Evolutionary conservation across 2,888 invertebrate genomes (phyloP).

Genomic region (Drosophila prostipennis): DNA sequence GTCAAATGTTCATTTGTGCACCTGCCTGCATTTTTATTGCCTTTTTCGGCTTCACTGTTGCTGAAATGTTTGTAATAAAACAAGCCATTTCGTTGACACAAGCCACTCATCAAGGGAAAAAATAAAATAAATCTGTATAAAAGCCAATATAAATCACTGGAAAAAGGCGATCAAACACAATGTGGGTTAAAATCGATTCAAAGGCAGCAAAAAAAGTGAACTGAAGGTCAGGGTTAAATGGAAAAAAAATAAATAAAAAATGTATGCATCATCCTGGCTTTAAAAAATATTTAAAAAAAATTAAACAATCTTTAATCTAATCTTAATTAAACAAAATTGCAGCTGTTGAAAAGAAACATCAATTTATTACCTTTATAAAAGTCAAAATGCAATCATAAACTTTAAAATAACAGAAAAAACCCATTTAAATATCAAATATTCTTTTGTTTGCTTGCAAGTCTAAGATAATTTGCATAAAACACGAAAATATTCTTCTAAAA

Average conservation of each 20-base stretch:
- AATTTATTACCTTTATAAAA: conserved; percentile 39
- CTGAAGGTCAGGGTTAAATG: conserved; percentile 55
- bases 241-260: too few relatives aligned
- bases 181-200: conserved; percentile 18
- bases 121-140: conserved; percentile 21
- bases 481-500: conserved; percentile 11
- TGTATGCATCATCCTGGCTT: too few relatives aligned
- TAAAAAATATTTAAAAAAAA: too few relatives aligned
- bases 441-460: conserved; percentile 50
- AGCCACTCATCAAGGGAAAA: conserved; percentile 25
- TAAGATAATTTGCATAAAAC: conserved; percentile 31
- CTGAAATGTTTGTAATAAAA: conserved; percentile 49
- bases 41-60: conserved; percentile 24
- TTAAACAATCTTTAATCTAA: conserved; percentile 7
- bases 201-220: conserved; percentile 8
- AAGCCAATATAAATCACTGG: conserved; percentile 42
- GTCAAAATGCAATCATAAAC: conserved; percentile 29
- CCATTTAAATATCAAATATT: conserved; percentile 49
- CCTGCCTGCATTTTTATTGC: conserved; percentile 49
- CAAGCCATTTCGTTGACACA: conserved; percentile 54
- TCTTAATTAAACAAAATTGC: conserved; percentile 13
- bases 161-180: conserved; percentile 40
- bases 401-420: conserved; percentile 6
- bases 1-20: conserved; percentile 47
- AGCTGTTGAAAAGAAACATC: conserved; percentile 2